Percentiles rank a stretch among this genome's conserved stretches.
phyloP scores from a whole-genome alignment of 1,140 invertebrate species.

The Drosophila hydei region DNA sequence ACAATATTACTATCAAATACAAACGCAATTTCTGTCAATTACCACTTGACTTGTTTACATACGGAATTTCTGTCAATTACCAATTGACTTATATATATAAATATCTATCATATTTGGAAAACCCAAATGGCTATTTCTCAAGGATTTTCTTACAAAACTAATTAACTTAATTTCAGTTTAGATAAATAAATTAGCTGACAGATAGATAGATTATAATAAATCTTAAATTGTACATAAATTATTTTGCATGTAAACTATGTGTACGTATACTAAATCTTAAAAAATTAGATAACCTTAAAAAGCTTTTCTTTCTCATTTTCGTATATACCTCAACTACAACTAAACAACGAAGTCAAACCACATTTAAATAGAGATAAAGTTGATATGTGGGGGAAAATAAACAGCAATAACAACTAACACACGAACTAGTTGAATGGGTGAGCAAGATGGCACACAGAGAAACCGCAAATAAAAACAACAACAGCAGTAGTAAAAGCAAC shows the following conservation, averaged over 20 bases:
- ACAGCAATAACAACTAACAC: slow-evolving; percentile 4
- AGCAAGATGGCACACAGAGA: slow-evolving; percentile 3
- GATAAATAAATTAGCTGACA: slow-evolving; percentile 1
- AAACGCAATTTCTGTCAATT: neutral
- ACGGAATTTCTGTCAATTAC: neutral
- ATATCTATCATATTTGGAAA: no score
- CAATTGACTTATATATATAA: no score
- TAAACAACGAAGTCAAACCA: slow-evolving; percentile 12
- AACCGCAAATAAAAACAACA: slow-evolving; percentile 29
- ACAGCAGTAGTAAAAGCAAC: neutral
- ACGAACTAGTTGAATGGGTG: slow-evolving; percentile 9
- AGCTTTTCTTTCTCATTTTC: neutral
- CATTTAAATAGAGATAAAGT: slow-evolving; percentile 6
- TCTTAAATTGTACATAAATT: no score
- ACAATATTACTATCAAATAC: slow-evolving; percentile 1
- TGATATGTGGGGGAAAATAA: neutral
- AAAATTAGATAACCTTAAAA: no score
- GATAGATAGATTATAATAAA: no score
- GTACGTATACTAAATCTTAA: no score
- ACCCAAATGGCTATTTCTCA: neutral
- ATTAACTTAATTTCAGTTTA: neutral
- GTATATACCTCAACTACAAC: neutral
- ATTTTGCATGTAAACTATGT: no score
- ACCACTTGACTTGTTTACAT: neutral
- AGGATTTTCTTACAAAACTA: neutral